Percentiles rank a stretch among this genome's conserved stretches.
Conservation (phyloP, 1,140 invertebrate genomes). For the Berghia stephanieae region DNA sequence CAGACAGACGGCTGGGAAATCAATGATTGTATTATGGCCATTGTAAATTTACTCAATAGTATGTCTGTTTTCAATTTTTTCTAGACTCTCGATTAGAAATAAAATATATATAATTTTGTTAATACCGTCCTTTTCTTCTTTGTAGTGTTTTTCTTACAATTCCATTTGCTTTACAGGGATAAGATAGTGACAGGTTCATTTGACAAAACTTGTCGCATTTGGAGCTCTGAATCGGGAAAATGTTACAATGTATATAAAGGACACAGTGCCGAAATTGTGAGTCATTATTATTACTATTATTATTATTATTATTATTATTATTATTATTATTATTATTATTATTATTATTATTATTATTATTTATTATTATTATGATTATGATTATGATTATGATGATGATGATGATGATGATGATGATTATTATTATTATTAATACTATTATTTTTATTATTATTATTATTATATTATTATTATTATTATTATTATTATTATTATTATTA, state of each 20-base stretch:
- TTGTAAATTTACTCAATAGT: neutral
- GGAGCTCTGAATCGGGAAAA: slow-evolving; percentile 75
- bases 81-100: neutral
- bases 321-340: neutral
- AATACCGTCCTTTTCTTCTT: no score
- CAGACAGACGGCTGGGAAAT: no score
- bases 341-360: neutral
- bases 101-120: neutral
- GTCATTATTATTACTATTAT: slow-evolving; percentile 56
- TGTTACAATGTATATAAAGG: slow-evolving; percentile 78
- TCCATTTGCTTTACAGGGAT: slow-evolving; percentile 72
- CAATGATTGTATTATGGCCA: no score
- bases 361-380: no score
- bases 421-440: no score
- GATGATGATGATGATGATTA: no score
- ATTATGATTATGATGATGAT: no score
- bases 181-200: slow-evolving; percentile 82
- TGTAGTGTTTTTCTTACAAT: no score
- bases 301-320: neutral
- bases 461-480: no score
- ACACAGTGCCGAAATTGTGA: slow-evolving; percentile 79
- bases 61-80: neutral
- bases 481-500: no score
- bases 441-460: no score
- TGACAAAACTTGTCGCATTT: slow-evolving; percentile 80